Base-by-base conservation (phyloP, 2,888 invertebrate genomes). In the Notodonta dromedarius region DNA sequence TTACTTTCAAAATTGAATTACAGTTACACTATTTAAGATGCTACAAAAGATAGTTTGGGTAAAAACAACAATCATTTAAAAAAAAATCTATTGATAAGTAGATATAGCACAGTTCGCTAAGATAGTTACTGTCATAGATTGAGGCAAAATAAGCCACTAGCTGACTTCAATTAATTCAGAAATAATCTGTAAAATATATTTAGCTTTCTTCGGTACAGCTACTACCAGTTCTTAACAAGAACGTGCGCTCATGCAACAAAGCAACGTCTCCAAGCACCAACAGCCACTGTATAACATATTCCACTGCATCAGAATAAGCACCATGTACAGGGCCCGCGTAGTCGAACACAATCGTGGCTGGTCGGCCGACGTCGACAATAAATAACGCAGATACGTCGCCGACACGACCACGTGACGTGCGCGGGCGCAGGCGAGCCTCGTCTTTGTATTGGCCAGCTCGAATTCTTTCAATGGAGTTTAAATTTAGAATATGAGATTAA, bases 331-430 rank as follows among this genome's bases (percentile, higher is more conserved):
- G 54, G 63, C 60, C 61, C 69, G 70, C 68, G 77, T 76, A 76
- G 76, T 73, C 72, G 74, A 67, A 67, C 73, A 75, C 78, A 82
- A 87, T 90, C 89, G 88, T 83, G 86, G 79, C 66, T 74, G 61
- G 61, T 59, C 62, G 84, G 83, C 85, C 88, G 86, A 87, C 90
- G 87, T 83, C 81, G 85, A 79, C 88, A 89, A 91, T 91, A 92
- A 92, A 92, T 91, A 91, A 92, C 82, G 82, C 84, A 88, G 91
- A 92, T 92, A 92, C 88, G 87, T 88, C 82, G 85, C 83, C 56
- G 76, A 90, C 91, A 90, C 89, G 89, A 84, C 83, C 88, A 83
- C 77, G 84, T 87, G 91, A 91, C 89, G 81, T 84, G 86, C 85
- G 85, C 87, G 78, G 79, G 86, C 83, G 88, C 85, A 79, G 58